Percentiles rank a stretch among this genome's conserved stretches.
Evolutionary conservation across 2,113 vertebrate genomes (phyloP).

Genomic region (Passer domesticus): DNA sequence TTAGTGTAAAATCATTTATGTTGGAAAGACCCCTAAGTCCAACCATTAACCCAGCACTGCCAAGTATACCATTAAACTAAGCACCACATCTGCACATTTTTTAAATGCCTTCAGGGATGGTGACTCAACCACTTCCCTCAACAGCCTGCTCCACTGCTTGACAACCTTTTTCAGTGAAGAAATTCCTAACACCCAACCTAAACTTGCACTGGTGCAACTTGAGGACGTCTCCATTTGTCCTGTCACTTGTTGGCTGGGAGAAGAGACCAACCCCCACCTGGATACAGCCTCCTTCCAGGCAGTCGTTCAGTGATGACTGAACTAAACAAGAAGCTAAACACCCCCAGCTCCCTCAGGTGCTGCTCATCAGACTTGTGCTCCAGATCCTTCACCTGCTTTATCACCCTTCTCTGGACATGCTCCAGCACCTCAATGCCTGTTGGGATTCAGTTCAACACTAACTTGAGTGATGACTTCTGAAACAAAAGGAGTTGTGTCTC

Average conservation of each 20-base stretch:
- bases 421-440: neutral
- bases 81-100: neutral
- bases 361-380: neutral
- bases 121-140: neutral
- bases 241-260: neutral
- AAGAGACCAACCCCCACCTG: neutral
- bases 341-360: neutral
- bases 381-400: neutral
- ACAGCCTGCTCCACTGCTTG: neutral
- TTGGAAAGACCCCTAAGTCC: neutral
- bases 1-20: neutral
- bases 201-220: neutral
- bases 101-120: neutral
- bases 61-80: neutral
- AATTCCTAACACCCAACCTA: neutral
- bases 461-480: neutral
- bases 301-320: neutral
- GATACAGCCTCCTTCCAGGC: neutral
- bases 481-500: neutral
- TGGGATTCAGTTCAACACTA: neutral
- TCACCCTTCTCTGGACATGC: neutral
- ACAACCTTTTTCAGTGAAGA: neutral
- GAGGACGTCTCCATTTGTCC: neutral
- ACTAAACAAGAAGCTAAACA: neutral
- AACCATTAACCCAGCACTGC: neutral